phyloP scores from a whole-genome alignment of 2,113 vertebrate species.

The Cheirogaleus medius region DNA sequence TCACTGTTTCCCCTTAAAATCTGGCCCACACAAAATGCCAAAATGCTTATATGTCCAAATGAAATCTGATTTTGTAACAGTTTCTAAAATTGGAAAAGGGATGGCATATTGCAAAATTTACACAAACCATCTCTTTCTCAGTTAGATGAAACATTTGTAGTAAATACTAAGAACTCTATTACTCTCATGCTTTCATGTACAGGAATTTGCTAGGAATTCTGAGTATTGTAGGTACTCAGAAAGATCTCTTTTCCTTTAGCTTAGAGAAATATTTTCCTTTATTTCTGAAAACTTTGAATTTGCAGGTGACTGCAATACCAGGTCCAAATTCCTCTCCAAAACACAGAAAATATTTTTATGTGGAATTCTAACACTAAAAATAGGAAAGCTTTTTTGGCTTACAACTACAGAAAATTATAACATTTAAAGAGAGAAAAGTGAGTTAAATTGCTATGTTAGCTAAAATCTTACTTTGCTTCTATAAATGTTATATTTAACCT shows the following conservation, averaged over 20 bases:
- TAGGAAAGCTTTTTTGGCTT: slow-evolving; percentile 57
- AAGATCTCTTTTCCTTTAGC: neutral
- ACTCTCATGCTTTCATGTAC: neutral
- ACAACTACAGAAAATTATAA: slow-evolving; percentile 67
- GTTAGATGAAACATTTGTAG: neutral
- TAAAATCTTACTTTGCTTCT: slow-evolving; percentile 54
- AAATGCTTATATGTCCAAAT: slow-evolving; percentile 66
- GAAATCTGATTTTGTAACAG: slow-evolving; percentile 68
- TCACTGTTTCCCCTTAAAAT: slow-evolving; percentile 76
- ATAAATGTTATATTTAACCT: slow-evolving; percentile 62
- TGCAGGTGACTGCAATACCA: slow-evolving; percentile 49
- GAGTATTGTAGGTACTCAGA: neutral
- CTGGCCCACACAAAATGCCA: slow-evolving; percentile 67
- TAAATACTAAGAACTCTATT: neutral
- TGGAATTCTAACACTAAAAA: slow-evolving; percentile 66
- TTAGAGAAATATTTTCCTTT: slow-evolving; percentile 44
- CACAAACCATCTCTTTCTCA: neutral
- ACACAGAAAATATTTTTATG: slow-evolving; percentile 63
- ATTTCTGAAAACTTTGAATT: slow-evolving; percentile 18
- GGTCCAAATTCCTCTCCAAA: slow-evolving; percentile 50
- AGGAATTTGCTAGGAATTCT: neutral
- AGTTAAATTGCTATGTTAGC: slow-evolving; percentile 73
- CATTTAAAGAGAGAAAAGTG: slow-evolving; percentile 56
- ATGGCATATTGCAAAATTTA: slow-evolving; percentile 64
- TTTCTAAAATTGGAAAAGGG: slow-evolving; percentile 69